phyloP scores from a whole-genome alignment of 2,888 invertebrate species.

The Ophion obscuratus region DNA sequence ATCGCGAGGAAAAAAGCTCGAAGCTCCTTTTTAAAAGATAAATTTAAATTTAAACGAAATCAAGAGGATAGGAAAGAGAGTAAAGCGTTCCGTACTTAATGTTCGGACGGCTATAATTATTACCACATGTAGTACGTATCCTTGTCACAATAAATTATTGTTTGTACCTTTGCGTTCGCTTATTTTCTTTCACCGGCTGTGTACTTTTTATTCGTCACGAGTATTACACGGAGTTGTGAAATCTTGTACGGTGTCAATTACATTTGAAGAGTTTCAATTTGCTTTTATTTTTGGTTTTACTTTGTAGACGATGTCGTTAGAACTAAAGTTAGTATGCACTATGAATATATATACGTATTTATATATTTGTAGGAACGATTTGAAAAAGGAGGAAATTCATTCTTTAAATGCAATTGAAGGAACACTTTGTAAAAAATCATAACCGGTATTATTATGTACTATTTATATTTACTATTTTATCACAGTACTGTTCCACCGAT shows the following conservation, averaged over 20 bases:
- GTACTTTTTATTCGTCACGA: slow-evolving; percentile 22
- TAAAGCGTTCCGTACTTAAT: slow-evolving; percentile 79
- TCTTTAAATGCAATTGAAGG: slow-evolving; percentile 13
- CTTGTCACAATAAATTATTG: slow-evolving; percentile 82
- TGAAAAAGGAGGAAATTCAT: slow-evolving; percentile 6
- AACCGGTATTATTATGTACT: neutral
- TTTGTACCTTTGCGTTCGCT: slow-evolving; percentile 78
- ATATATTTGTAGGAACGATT: neutral
- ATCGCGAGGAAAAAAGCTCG: slow-evolving; percentile 33
- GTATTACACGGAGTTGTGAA: slow-evolving; percentile 4
- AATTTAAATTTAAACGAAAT: slow-evolving; percentile 20
- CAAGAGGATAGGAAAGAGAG: slow-evolving; percentile 23
- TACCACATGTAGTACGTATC: slow-evolving; percentile 75
- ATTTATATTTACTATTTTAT: slow-evolving; percentile 43
- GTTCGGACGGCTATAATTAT: slow-evolving; percentile 79
- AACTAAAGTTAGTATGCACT: neutral
- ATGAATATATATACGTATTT: neutral
- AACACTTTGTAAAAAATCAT: neutral
- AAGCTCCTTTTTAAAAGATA: slow-evolving; percentile 57
- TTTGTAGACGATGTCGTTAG: neutral
- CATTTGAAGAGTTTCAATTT: neutral
- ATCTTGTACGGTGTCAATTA: neutral
- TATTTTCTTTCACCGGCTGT: slow-evolving; percentile 71
- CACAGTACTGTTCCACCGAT: slow-evolving; percentile 56
- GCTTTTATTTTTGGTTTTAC: neutral